Evolutionary conservation across 2,113 vertebrate species (phyloP).

Genomic region (Sialia sialis): DNA sequence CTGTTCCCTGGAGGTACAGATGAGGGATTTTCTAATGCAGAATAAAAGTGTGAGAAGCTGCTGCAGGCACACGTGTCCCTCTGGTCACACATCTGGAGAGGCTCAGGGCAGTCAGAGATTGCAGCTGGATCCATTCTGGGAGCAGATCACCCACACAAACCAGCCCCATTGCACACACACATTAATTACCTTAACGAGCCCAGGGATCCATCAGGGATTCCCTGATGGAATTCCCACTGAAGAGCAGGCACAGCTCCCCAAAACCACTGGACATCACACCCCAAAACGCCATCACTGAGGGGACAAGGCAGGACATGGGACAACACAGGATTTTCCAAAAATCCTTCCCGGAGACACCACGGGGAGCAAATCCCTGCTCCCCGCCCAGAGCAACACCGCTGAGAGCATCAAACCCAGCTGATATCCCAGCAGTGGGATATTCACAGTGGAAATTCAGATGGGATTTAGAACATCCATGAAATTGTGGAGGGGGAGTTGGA

Average conservation of each 20-base stretch:
- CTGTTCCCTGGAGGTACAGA: neutral
- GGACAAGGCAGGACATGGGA: fast-evolving
- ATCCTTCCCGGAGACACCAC: neutral
- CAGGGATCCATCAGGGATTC: neutral
- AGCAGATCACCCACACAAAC: no score
- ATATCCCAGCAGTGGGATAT: fast-evolving
- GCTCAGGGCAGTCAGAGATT: neutral
- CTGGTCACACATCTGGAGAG: fast-evolving
- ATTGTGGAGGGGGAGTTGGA: fast-evolving
- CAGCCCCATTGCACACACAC: no score
- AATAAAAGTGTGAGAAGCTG: neutral
- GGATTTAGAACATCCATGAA: fast-evolving
- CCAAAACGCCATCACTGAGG: neutral
- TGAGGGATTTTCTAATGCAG: neutral
- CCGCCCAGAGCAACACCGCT: fast-evolving
- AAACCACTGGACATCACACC: neutral
- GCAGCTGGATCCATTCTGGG: neutral
- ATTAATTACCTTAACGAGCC: neutral
- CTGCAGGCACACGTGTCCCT: fast-evolving
- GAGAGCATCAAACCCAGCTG: fast-evolving
- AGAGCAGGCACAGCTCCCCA: neutral
- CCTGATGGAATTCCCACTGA: neutral
- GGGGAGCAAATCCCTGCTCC: neutral
- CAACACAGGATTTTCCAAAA: fast-evolving
- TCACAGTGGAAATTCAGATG: neutral